Base-by-base conservation (phyloP, 2,797 vertebrate genomes). In the Hyperoplus immaculatus region DNA sequence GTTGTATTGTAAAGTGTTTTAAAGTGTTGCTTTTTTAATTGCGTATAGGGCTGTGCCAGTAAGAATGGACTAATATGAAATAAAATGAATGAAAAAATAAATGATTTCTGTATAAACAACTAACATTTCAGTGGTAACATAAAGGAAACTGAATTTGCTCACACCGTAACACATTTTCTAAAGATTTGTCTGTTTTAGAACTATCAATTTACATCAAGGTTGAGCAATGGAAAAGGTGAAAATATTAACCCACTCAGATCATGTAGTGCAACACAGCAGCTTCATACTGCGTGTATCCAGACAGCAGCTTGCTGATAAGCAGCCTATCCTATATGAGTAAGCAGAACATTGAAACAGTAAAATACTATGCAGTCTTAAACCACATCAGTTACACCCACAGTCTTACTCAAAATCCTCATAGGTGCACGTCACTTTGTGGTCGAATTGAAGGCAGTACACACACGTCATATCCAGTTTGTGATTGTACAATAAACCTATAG, bases 321-420 rank as follows among this genome's bases (percentile, higher is more conserved):
- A 8, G 29, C 63, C 5, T 21, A 9, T 65, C 10, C 41, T 1
- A 16, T 21, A 12, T 18, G 54, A 8, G 2, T 15, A 13, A 67
- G 13, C 5, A 6, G 5, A 42, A 10, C 8, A 36, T 16, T 42
- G 14, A 29, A 53, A n/a, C 7, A 36, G 6, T 43, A 45, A 60
- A 65, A 15, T 45, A 55, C 16, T 46, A 8, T 16, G 57, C 71
- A 68, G 60, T 43, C 49, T 78, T 60, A 41, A 50, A 72, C 75
- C 57, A 50, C 60, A 75, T 10, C 21, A 50, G 21, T 56, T 57
- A 59, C 66, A 65, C 16, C 38, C 53, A 54, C 73, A 66, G 46
- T 63, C 47, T 80, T 79, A 78, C 49, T 71, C 53, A 80, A 74
- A 50, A 63, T 71, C 56, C 69, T 29, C 9, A 55, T 18, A 18